phyloP scores from a whole-genome alignment of 2,113 vertebrate species.

The Columbina picui region DNA sequence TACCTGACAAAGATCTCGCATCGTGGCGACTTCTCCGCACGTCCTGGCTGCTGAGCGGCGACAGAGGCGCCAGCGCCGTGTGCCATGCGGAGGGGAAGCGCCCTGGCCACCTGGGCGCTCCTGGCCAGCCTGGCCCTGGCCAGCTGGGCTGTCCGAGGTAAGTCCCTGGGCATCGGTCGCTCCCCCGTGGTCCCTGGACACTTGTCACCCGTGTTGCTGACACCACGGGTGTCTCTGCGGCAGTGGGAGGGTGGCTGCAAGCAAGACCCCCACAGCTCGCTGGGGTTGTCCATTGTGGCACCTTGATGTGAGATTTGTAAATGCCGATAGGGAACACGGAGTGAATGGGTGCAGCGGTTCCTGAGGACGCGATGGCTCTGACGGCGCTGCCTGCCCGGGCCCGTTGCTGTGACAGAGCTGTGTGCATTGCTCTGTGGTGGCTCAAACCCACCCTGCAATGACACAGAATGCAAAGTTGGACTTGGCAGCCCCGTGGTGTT shows the following conservation, averaged over 20 bases:
- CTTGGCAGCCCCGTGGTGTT: rapidly evolving
- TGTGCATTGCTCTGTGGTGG: rapidly evolving
- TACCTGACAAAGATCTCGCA: not conserved
- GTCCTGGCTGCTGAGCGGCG: not conserved
- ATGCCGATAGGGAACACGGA: rapidly evolving
- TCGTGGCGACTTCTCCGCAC: rapidly evolving
- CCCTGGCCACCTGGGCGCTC: not conserved
- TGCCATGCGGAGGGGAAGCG: not conserved
- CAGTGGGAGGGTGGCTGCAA: not conserved
- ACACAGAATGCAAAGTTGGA: rapidly evolving
- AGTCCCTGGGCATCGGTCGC: rapidly evolving
- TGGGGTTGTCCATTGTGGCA: rapidly evolving
- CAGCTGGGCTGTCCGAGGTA: not conserved
- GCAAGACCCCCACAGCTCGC: rapidly evolving
- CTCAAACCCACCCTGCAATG: rapidly evolving
- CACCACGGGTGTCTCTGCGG: rapidly evolving
- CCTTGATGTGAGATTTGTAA: rapidly evolving
- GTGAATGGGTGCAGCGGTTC: rapidly evolving
- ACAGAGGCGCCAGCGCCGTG: rapidly evolving
- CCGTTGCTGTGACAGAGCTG: rapidly evolving
- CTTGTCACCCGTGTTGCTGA: rapidly evolving
- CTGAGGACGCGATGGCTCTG: rapidly evolving
- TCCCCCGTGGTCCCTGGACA: rapidly evolving
- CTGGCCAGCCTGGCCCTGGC: not conserved
- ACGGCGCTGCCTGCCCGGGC: rapidly evolving